Evolutionary conservation across 2,113 vertebrate species (phyloP).

Genomic region (Prunella fulvescens): DNA sequence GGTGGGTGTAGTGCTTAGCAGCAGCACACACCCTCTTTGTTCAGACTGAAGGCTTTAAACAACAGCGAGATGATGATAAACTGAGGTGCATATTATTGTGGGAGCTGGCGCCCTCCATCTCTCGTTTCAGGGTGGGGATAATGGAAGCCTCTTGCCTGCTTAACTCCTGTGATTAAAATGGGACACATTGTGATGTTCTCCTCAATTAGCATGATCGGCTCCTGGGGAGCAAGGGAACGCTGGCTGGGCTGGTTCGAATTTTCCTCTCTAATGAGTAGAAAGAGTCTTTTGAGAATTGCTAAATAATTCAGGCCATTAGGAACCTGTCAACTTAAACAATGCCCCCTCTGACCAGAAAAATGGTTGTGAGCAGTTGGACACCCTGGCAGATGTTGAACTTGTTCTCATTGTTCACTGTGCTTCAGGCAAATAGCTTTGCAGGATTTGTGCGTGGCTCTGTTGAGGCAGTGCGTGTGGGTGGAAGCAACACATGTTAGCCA

Average conservation of each 20-base stretch:
- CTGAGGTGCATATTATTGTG: background rate
- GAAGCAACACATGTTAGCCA: background rate
- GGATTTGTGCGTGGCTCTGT: background rate
- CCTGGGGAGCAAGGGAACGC: background rate
- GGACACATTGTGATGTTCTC: constrained; percentile 40
- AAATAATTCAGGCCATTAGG: constrained; percentile 66
- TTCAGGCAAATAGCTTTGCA: constrained; percentile 45
- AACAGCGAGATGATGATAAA: background rate
- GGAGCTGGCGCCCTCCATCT: background rate
- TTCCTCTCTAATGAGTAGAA: constrained; percentile 41
- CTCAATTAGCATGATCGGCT: constrained; percentile 50
- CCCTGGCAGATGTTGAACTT: constrained; percentile 65
- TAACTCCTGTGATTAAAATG: constrained; percentile 33
- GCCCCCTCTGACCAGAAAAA: constrained; percentile 38
- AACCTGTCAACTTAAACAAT: constrained; percentile 66
- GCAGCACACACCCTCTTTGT: background rate
- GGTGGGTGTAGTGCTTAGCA: background rate
- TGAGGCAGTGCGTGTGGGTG: background rate
- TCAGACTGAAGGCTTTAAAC: background rate
- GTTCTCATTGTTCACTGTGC: constrained; percentile 39
- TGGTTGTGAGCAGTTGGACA: constrained; percentile 39
- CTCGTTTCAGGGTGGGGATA: background rate
- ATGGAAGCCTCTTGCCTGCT: constrained; percentile 5
- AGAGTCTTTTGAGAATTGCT: constrained; percentile 60
- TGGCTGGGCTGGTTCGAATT: background rate